Evolutionary conservation across 2,888 invertebrate species (phyloP), one percentile per base, ranked within the genome.

Genomic region (Polymixis lichenea): DNA sequence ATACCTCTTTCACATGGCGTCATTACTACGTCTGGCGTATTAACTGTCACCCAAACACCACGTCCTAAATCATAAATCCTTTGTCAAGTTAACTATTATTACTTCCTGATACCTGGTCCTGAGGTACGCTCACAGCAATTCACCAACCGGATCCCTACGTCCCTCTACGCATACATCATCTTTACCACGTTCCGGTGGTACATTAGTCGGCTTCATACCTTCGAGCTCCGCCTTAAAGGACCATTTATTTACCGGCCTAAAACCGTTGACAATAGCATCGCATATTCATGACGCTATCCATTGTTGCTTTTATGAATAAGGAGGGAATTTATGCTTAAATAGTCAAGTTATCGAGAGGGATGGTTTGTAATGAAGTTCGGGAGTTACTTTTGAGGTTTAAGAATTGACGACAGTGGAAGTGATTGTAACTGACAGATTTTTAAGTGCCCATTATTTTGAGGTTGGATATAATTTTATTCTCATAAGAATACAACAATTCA

Each of bases 221-320:
- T 82, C 75, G 78, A 86, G 79, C 56, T 46, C 17, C 32, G 82
- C 89, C 90, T 91, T 92, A 92, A 92, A 84, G 84, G 84, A 80
- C 88, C 90, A 91, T 93, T 93, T 93, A 92, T 94, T 92, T 92
- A 90, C 89, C 87, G 85, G 89, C 88, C 89, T 90, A 90, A 87
- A 91, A 91, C 90, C 90, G 89, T 91, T 92, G 92, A 94, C 92
- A 92, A 91, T 89, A 87, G 86, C 91, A 92, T 93, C 91, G 94
- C 93, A 93, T 94, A 94, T 94, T 94, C 93, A 94, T 94, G 93
- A 93, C 84, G 86, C 87, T 80, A 90, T 91, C 88, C 89, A 90
- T 92, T 91, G 92, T 91, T 91, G 89, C 86, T 87, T 89, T 90
- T 92, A 92, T 92, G 92, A 91, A 92, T 92, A 91, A 90, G 86